A percentile compares a stretch with the other conserved stretches of the same genome.
phyloP scores from a whole-genome alignment of 2,797 vertebrate genomes.

The Pelobates cultripes region DNA sequence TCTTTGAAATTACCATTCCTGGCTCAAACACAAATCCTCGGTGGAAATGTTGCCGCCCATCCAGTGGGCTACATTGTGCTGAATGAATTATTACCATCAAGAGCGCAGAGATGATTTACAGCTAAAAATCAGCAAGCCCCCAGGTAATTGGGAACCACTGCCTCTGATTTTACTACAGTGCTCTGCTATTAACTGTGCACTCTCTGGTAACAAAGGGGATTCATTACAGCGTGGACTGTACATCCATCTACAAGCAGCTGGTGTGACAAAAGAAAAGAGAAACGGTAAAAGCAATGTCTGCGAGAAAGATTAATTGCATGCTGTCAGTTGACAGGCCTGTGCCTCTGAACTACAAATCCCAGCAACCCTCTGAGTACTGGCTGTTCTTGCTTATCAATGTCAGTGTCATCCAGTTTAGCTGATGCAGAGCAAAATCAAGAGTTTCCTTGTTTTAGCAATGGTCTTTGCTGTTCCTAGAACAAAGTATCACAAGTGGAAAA shows the following conservation, averaged over 20 bases:
- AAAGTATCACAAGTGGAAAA: no score
- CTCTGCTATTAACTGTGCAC: neutral
- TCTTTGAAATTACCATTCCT: neutral
- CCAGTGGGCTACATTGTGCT: neutral
- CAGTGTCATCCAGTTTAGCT: neutral
- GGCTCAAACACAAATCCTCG: neutral
- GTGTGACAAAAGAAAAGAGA: neutral
- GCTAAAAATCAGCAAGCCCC: neutral
- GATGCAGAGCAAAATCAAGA: neutral
- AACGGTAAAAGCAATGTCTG: neutral
- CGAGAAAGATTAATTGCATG: neutral
- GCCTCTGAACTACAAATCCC: neutral
- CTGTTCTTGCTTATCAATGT: no score
- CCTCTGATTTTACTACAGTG: neutral
- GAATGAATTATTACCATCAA: neutral
- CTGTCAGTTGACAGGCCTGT: neutral
- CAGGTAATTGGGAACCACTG: neutral
- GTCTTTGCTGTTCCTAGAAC: no score
- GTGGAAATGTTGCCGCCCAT: neutral
- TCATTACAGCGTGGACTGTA: neutral
- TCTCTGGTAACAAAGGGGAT: neutral
- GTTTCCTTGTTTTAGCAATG: no score
- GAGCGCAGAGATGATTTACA: neutral
- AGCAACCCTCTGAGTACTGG: neutral
- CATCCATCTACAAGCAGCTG: constrained; percentile 8